Percentiles rank a stretch among this genome's conserved stretches.
Conservation (phyloP, 2,797 vertebrate genomes). For the Erpetoichthys calabaricus region DNA sequence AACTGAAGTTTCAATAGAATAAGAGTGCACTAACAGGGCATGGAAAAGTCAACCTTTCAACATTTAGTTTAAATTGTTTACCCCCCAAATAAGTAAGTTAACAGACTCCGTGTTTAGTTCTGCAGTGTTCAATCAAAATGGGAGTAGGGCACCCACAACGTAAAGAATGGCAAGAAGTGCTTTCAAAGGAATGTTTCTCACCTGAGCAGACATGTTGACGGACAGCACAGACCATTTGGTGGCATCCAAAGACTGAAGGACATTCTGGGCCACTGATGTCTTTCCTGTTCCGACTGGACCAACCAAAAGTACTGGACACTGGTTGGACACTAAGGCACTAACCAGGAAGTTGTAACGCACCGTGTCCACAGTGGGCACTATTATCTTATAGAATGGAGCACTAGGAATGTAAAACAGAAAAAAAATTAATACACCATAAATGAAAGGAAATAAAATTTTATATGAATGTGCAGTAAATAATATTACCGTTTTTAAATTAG, state of each 20-base stretch:
- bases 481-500: no score
- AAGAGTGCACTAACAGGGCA: no score
- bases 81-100: no score
- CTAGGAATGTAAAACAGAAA: slow-evolving; percentile 15
- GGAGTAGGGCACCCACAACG: neutral
- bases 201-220: slow-evolving; percentile 83
- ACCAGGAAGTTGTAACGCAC: slow-evolving; percentile 71
- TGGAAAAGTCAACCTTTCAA: no score
- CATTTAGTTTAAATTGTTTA: no score
- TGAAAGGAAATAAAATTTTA: no score
- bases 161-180: neutral
- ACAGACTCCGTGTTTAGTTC: no score
- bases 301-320: slow-evolving; percentile 61
- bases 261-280: slow-evolving; percentile 66
- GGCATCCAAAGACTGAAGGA: slow-evolving; percentile 55
- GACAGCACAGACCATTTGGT: slow-evolving; percentile 57
- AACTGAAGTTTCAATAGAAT: no score
- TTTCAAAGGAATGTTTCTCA: slow-evolving; percentile 17
- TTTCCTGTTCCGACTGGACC: slow-evolving; percentile 77
- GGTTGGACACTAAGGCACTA: slow-evolving; percentile 46
- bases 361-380: slow-evolving; percentile 76
- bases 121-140: no score
- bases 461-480: no score
- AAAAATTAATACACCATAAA: neutral
- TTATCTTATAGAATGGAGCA: slow-evolving; percentile 58